Evolutionary conservation across 2,797 vertebrate genomes (phyloP).

Genomic region (Huso huso): DNA sequence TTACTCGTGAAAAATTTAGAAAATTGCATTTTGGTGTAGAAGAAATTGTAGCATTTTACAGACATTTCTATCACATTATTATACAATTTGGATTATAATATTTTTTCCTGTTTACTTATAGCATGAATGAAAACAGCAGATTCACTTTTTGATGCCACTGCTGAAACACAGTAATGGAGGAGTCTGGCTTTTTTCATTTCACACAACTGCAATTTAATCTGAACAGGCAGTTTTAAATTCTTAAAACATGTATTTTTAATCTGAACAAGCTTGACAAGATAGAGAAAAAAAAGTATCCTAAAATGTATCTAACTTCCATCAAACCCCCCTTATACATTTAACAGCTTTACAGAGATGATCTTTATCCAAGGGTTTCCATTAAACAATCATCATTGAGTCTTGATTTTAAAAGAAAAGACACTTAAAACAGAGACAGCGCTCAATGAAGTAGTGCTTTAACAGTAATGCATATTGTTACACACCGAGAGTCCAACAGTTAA

Average conservation of each 20-base stretch:
- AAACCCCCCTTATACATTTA: not conserved
- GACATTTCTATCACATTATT: no score
- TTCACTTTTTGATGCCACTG: no score
- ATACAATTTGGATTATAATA: no score
- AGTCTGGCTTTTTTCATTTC: no score
- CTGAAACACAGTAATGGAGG: no score
- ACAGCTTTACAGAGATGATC: not conserved
- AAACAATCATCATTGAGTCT: not conserved
- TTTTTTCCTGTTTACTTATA: no score
- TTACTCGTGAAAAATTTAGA: no score
- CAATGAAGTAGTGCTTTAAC: not conserved
- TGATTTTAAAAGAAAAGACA: no score
- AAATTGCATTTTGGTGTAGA: no score
- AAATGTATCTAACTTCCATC: not conserved
- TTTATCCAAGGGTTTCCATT: not conserved
- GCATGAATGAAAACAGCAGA: no score
- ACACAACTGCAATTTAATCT: slow-evolving; percentile 1
- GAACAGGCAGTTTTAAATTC: slow-evolving; percentile 12
- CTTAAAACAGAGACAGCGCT: no score
- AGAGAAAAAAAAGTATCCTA: not conserved
- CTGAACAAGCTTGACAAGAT: slow-evolving; percentile 18
- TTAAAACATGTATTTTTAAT: slow-evolving; percentile 24
- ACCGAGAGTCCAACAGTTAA: slow-evolving; percentile 5
- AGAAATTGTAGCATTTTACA: no score
- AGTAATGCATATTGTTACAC: not conserved